phyloP scores from a whole-genome alignment of 2,797 vertebrate species.

The Galaxias olidus region DNA sequence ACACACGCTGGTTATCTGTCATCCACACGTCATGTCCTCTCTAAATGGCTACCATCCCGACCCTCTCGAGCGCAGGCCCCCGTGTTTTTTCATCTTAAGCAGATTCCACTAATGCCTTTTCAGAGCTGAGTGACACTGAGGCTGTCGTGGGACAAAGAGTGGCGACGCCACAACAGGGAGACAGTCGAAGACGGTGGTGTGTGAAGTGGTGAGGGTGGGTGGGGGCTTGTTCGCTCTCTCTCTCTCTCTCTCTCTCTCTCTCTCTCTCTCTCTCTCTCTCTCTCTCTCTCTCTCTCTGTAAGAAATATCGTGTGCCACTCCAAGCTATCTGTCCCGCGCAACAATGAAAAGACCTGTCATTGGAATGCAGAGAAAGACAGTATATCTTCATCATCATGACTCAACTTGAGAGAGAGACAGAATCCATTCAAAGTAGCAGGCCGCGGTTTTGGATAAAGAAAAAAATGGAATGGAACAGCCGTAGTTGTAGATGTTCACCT shows the following conservation, averaged over 20 bases:
- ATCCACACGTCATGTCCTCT: constrained; percentile 64
- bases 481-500: too few species aligned
- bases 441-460: constrained; percentile 30
- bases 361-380: constrained; percentile 38
- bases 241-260: too few species aligned
- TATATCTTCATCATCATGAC: constrained; percentile 6
- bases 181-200: too few species aligned
- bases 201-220: not conserved
- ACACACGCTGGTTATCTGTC: constrained; percentile 67
- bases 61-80: constrained; percentile 60
- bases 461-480: constrained; percentile 23
- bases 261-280: too few species aligned
- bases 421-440: constrained; percentile 32
- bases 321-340: constrained; percentile 12
- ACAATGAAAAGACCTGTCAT: constrained; percentile 41
- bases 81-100: constrained; percentile 69
- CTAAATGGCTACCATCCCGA: constrained; percentile 69
- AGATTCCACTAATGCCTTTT: constrained; percentile 54
- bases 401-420: not conserved
- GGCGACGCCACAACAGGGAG: constrained; percentile 31
- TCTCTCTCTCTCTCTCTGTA: too few species aligned
- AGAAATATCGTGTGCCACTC: too few species aligned
- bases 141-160: constrained; percentile 52
- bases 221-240: constrained; percentile 6
- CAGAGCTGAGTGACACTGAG: constrained; percentile 60